Percentiles rank a stretch among this genome's conserved stretches.
Conservation (phyloP, 2,797 vertebrate genomes). For the Artibeus lituratus region DNA sequence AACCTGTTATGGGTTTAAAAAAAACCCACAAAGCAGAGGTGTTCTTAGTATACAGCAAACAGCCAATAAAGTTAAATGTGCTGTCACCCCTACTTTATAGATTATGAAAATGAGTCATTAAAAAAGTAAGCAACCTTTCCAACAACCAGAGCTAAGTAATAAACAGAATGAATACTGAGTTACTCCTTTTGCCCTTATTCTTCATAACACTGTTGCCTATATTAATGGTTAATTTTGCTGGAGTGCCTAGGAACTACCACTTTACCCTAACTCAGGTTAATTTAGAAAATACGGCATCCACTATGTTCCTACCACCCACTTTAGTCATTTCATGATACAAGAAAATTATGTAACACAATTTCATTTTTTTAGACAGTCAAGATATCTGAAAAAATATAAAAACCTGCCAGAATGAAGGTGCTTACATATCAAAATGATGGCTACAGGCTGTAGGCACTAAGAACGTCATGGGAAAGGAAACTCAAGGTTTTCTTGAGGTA, state of each 20-base stretch:
- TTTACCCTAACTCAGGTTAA: background rate
- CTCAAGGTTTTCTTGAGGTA: background rate
- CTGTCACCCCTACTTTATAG: background rate
- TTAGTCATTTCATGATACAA: background rate
- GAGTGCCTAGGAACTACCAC: background rate
- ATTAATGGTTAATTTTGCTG: background rate
- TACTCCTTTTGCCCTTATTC: background rate
- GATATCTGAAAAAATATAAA: background rate
- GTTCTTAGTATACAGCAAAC: background rate
- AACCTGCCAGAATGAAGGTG: background rate
- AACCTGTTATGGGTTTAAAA: background rate
- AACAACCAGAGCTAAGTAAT: background rate
- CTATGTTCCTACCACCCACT: background rate
- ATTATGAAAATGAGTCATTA: conserved; percentile 5
- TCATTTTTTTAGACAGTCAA: background rate
- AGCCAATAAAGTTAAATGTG: background rate
- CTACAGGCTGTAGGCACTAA: background rate
- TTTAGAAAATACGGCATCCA: background rate
- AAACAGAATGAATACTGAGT: background rate
- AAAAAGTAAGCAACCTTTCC: background rate
- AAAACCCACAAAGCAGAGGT: background rate
- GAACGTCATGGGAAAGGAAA: background rate
- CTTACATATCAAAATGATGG: background rate
- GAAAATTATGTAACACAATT: background rate
- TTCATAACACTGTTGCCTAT: background rate